Percentiles rank a stretch among this genome's conserved stretches.
Conservation (phyloP, 2,113 vertebrate genomes). For the Apodemus sylvaticus region DNA sequence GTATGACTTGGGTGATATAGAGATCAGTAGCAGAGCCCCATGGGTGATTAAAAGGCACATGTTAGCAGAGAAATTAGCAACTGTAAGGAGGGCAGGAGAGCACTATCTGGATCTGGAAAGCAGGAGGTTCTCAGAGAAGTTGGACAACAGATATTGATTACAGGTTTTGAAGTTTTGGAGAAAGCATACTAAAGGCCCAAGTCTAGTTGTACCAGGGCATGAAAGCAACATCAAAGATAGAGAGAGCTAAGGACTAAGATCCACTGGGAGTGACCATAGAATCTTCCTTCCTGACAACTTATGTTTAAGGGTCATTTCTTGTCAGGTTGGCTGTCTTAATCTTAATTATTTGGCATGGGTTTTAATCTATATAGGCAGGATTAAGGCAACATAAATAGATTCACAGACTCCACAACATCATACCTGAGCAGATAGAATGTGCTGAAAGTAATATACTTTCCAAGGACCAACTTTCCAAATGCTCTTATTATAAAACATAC, state of each 20-base stretch:
- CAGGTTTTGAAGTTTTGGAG: not conserved
- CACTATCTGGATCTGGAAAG: not conserved
- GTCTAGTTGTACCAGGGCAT: not conserved
- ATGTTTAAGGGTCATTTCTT: not conserved
- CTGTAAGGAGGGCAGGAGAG: not conserved
- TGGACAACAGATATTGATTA: not conserved
- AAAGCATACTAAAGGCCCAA: not conserved
- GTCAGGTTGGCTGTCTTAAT: not conserved
- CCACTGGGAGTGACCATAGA: not conserved
- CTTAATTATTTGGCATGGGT: not conserved
- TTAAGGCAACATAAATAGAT: not conserved
- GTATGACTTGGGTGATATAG: accelerated
- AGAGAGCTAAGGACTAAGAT: not conserved
- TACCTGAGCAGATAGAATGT: not conserved
- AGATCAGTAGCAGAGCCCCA: not conserved
- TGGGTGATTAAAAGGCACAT: not conserved
- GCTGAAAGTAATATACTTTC: not conserved
- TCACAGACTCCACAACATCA: not conserved
- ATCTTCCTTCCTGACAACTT: not conserved
- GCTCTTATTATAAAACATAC: not conserved
- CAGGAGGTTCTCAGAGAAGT: not conserved
- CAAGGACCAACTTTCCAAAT: not conserved
- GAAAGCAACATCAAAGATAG: not conserved
- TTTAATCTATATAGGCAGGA: not conserved
- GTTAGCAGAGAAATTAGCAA: not conserved